Conservation (phyloP, 1,140 invertebrate genomes). For the Apis laboriosa region DNA sequence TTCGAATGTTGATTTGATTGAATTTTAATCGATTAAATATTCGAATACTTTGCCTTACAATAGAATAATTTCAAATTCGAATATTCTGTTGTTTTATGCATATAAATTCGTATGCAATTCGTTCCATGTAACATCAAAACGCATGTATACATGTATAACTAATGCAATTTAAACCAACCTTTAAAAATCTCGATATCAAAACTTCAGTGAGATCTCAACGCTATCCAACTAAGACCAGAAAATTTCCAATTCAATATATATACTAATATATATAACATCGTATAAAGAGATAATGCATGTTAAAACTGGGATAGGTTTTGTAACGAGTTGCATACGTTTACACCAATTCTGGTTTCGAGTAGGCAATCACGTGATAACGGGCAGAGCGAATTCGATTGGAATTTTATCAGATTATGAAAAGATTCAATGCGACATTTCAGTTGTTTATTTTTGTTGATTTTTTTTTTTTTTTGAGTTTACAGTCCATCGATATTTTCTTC, state of each 20-base stretch:
- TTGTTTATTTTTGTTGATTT: constrained; percentile 37
- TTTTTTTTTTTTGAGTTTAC: constrained; percentile 1
- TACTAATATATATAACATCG: not conserved
- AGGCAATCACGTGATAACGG: constrained; percentile 27
- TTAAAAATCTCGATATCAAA: not conserved
- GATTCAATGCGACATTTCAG: constrained; percentile 40
- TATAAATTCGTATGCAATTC: not conserved
- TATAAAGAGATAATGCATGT: not conserved
- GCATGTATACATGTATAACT: not conserved
- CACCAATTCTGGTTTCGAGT: constrained; percentile 15
- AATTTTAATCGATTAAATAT: no score
- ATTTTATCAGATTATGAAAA: constrained; percentile 34
- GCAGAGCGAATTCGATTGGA: constrained; percentile 28
- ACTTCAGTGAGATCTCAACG: not conserved
- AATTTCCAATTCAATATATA: not conserved
- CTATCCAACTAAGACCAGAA: not conserved
- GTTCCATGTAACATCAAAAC: not conserved
- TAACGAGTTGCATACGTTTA: constrained; percentile 15
- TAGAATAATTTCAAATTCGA: no score
- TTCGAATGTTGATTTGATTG: no score
- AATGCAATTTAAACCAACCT: not conserved
- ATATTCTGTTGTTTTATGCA: not conserved
- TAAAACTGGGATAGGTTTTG: not conserved
- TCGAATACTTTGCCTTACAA: no score
- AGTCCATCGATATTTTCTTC: constrained; percentile 12